phyloP scores from a whole-genome alignment of 2,113 vertebrate species.

The Lathamus discolor region DNA sequence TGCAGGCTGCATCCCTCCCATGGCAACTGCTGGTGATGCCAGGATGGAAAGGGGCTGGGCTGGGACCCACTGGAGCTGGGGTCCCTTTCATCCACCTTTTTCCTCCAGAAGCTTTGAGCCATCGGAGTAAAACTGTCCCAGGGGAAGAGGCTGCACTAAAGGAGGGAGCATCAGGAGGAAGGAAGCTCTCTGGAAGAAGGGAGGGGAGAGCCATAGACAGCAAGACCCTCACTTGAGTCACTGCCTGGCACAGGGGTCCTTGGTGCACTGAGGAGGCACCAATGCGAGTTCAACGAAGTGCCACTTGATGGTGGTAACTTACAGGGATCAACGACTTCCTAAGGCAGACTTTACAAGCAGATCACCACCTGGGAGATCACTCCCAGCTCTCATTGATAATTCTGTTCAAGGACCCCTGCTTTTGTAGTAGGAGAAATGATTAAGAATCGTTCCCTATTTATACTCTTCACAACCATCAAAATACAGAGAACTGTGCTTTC shows the following conservation, averaged over 20 bases:
- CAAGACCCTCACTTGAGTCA: background rate
- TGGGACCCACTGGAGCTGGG: fast-evolving
- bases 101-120: background rate
- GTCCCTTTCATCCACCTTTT: background rate
- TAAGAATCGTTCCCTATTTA: background rate
- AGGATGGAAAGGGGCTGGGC: background rate
- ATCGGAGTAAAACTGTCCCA: too few relatives aligned
- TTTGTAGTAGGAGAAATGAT: background rate
- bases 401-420: background rate
- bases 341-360: background rate
- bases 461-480: background rate
- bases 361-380: too few relatives aligned
- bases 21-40: background rate
- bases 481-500: background rate
- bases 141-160: background rate
- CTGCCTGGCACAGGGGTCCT: background rate
- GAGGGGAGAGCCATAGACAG: background rate
- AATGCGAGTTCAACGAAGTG: background rate
- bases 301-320: background rate
- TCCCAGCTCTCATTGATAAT: background rate
- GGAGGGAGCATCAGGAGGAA: fast-evolving
- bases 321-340: background rate
- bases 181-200: background rate
- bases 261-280: background rate
- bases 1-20: background rate